Base-by-base conservation (phyloP, 2,113 vertebrate genomes). In the Neolamprologus cancellatus region DNA sequence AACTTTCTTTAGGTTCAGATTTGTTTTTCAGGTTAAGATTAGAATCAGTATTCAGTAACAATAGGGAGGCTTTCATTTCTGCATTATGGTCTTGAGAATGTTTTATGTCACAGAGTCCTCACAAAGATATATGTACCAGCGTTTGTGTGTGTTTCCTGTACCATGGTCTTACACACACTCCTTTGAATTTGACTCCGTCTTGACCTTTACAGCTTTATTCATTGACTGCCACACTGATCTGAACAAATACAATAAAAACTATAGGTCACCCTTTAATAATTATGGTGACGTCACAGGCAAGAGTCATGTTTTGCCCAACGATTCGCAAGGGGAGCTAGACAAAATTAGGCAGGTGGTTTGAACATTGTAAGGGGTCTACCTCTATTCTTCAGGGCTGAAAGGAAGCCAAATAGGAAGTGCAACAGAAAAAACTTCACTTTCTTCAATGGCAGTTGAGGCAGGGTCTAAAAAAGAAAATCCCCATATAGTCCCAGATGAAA, bases 121-220 rank as follows among this genome's bases (percentile, higher is more conserved):
- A 30, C 69, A 48, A 76, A 48, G 41, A 48, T 48, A 48, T 18
- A 1, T n/a, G 36, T 20, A n/a, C 41, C 1, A n/a, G 17, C 4
- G 17, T 14, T 13, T 78, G 59, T 13, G 78, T 80, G 85, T 69
- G 87, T 88, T 76, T 84, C 87, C 41, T 76, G 41, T 30, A 48
- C 69, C 30, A 1, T 11, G 32, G 8, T 88, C 91, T 87, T 91
- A 82, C 54, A 41, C 46, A 30, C 84, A 61, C 61, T 46, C 76
- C 39, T 9, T 23, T 80, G 74, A 32, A 11, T 83, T 20, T 34
- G 20, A 80, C 71, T 81, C 12, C 0, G 12, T 66, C 82, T 54
- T 86, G 90, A 89, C 92, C 90, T 90, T 93, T 84, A 9, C 25
- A 76, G 41, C 41, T 76, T 48, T 76, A 48, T 76, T 76, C 69